Conservation (phyloP, 2,888 invertebrate species). For the Lissocephala sabroskyi region DNA sequence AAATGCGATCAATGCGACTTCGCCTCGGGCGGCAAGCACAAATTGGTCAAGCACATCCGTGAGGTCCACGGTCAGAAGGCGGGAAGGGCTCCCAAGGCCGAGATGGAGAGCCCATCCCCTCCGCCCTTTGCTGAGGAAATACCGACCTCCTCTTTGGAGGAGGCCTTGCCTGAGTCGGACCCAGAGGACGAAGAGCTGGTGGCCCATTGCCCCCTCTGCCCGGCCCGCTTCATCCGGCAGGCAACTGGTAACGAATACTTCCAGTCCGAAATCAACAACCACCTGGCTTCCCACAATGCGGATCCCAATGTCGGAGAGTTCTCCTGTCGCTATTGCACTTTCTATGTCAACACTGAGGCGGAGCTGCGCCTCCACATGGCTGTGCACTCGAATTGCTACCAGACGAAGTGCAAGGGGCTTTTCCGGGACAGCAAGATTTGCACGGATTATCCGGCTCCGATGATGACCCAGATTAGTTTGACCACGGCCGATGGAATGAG, state of each 20-base stretch:
- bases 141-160: background rate
- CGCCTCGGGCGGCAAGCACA: background rate
- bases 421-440: background rate
- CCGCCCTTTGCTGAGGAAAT: background rate
- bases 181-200: too few species aligned
- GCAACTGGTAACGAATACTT: too few species aligned
- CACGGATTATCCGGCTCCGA: background rate
- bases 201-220: slow-evolving; percentile 7
- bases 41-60: background rate
- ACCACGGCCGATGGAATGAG: background rate
- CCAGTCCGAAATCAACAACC: too few species aligned
- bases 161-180: background rate
- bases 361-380: background rate
- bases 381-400: background rate
- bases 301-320: background rate
- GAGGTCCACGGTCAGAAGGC: background rate
- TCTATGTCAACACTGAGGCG: background rate
- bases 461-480: background rate
- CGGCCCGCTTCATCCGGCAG: too few species aligned
- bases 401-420: background rate
- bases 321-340: background rate
- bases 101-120: background rate
- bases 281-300: background rate
- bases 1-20: background rate
- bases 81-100: background rate